Evolutionary conservation across 1,140 invertebrate species (phyloP).

Genomic region (Drosophila nasuta): DNA sequence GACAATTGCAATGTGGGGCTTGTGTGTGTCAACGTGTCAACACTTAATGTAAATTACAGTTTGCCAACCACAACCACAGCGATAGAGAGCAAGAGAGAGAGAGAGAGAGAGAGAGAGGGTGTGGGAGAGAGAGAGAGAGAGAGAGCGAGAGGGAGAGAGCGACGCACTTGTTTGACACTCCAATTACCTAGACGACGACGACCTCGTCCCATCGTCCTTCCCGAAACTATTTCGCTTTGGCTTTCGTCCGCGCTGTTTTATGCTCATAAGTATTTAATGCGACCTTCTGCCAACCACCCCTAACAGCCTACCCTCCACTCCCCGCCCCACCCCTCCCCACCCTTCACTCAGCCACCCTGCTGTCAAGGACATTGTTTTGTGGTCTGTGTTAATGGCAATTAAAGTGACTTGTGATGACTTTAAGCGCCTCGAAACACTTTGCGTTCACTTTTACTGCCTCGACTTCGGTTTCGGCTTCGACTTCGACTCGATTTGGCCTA

Average conservation of each 20-base stretch:
- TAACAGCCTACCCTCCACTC: background rate
- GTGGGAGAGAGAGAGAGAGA: background rate
- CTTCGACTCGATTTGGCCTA: background rate
- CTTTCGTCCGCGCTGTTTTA: slow-evolving; percentile 36
- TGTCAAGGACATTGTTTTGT: slow-evolving; percentile 50
- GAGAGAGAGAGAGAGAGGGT: background rate
- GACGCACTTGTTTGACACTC: slow-evolving; percentile 40
- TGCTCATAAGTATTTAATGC: slow-evolving; percentile 57
- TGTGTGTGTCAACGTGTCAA: slow-evolving; percentile 63
- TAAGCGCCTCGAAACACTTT: slow-evolving; percentile 18
- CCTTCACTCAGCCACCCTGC: background rate
- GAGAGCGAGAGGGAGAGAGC: background rate
- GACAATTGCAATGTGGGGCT: slow-evolving; percentile 55
- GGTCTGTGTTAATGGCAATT: slow-evolving; percentile 33
- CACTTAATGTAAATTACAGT: slow-evolving; percentile 81
- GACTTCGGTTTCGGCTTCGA: background rate
- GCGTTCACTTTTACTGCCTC: slow-evolving; percentile 1
- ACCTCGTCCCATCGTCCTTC: slow-evolving; percentile 56
- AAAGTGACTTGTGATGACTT: slow-evolving; percentile 30
- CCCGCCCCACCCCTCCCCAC: background rate
- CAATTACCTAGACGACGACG: slow-evolving; percentile 76
- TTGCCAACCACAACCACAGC: slow-evolving; percentile 55
- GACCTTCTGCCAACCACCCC: slow-evolving; percentile 40
- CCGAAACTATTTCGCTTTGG: slow-evolving; percentile 30
- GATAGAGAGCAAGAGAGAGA: slow-evolving; percentile 1